Base-by-base conservation (phyloP, 2,797 vertebrate species). In the Cyprinella venusta region DNA sequence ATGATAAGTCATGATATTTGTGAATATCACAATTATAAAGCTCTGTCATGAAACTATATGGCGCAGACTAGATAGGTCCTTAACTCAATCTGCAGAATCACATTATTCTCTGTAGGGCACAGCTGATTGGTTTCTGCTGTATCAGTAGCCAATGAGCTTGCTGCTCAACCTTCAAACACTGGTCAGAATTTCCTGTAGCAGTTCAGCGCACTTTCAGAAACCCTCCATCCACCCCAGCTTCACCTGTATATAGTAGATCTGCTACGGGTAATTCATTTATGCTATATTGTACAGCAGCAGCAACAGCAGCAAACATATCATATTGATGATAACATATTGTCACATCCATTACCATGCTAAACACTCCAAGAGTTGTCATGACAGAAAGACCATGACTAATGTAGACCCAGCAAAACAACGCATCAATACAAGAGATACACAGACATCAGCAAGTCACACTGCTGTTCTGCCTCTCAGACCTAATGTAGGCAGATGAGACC, bases 401-500 rank as follows among this genome's bases (percentile, higher is more conserved):
- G 13, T 40, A 59, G 12, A 59, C 33, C 21, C 21, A 59, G 15
- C 40, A 18, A 18, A 61, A 42, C 36, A 59, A 12, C 50, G 7
- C 67, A n/a, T 71, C 18, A 80, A 38, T 56, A 48, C 24, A 65
- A 18, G 40, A 33, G 48, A 18, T 24, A 56, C n/a, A 16, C 36
- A 78, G 26, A 63, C 42, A 59, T 76, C 8, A 9, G 19, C 8
- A 50, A 70, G 18, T 79, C 77, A 80, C 77, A 42, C 54, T 69
- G 50, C 9, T 30, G 81, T 56, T 40, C 61, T 50, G 81, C 40
- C n/a, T 42, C 8, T 69, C 68, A 64, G 76, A 63, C 89, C 89
- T 85, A 82, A 87, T 80, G 71, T 54, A 38, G 68, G 79, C 74
- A 81, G 72, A 84, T 70, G 82, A 86, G 84, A 90, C 74, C 76